Evolutionary conservation across 1,140 invertebrate species (phyloP).

Genomic region (Belonocnema kinseyi): DNA sequence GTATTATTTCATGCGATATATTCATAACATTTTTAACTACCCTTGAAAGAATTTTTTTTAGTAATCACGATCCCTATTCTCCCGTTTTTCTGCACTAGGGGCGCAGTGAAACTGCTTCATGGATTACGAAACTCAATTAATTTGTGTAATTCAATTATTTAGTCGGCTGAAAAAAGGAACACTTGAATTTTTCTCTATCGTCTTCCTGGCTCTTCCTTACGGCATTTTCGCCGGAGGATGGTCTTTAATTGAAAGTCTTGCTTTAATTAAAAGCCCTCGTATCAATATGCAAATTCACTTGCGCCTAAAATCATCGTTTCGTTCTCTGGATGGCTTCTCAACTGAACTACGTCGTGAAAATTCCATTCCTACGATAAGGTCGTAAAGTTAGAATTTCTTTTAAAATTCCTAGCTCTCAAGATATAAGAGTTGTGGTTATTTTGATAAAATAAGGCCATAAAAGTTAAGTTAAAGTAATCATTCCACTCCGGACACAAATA

Average conservation of each 20-base stretch:
- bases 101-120: constrained; percentile 52
- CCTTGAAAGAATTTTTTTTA: no score
- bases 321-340: background rate
- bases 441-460: no score
- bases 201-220: constrained; percentile 9
- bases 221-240: constrained; percentile 12
- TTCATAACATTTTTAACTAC: no score
- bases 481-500: background rate
- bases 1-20: no score
- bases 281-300: constrained; percentile 27
- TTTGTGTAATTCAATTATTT: constrained; percentile 54
- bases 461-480: background rate
- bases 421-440: no score
- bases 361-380: background rate
- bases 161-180: constrained; percentile 23
- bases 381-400: no score
- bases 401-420: no score
- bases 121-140: constrained; percentile 58
- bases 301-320: constrained; percentile 10
- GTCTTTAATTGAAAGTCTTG: constrained; percentile 26
- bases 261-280: constrained; percentile 30
- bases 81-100: constrained; percentile 17
- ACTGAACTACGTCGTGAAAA: background rate
- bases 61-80: no score
- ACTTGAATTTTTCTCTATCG: constrained; percentile 15